These are phyloP conservation scores for Muntiacus muntjak DNA, from an alignment of 2,113 vertebrate species.

Conservation along the genomic window DNA sequence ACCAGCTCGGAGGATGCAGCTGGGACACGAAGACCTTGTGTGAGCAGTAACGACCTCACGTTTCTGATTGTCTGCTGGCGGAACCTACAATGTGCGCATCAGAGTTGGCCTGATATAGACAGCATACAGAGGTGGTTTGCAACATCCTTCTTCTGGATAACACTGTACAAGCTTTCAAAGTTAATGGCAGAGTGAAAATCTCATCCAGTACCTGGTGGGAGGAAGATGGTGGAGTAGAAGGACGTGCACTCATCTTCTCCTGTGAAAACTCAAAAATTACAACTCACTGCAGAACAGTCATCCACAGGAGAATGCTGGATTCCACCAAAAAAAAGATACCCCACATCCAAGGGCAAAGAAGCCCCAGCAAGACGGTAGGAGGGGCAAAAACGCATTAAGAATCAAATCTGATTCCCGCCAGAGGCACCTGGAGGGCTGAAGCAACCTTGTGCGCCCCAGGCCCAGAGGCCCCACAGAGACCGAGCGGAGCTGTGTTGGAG, in stretches of 20 bases:
- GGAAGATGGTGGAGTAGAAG: neutral
- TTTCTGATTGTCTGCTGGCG: conserved; percentile 99
- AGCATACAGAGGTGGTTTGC: conserved; percentile 97
- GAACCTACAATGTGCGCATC: conserved; percentile 99
- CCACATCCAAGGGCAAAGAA: neutral
- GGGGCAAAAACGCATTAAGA: neutral
- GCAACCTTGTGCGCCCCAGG: neutral
- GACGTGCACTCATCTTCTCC: accelerated
- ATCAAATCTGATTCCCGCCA: neutral
- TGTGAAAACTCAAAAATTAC: neutral
- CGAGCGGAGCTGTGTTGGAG: neutral
- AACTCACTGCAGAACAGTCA: neutral
- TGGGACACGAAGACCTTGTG: conserved; percentile 85
- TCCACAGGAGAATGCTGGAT: neutral
- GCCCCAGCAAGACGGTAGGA: neutral
- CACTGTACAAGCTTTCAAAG: conserved; percentile 94
- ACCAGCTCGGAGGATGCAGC: conserved; percentile 75
- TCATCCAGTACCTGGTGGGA: neutral
- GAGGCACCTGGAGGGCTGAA: neutral
- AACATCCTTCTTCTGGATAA: conserved; percentile 98
- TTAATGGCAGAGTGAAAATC: conserved; percentile 78
- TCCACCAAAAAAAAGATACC: neutral
- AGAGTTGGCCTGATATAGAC: conserved; percentile 98
- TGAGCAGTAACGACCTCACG: conserved; percentile 99
- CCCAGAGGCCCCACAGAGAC: neutral